These are phyloP conservation scores for Syrrhaptes paradoxus DNA, from an alignment of 2,113 vertebrate species.

Conservation along the genomic window DNA sequence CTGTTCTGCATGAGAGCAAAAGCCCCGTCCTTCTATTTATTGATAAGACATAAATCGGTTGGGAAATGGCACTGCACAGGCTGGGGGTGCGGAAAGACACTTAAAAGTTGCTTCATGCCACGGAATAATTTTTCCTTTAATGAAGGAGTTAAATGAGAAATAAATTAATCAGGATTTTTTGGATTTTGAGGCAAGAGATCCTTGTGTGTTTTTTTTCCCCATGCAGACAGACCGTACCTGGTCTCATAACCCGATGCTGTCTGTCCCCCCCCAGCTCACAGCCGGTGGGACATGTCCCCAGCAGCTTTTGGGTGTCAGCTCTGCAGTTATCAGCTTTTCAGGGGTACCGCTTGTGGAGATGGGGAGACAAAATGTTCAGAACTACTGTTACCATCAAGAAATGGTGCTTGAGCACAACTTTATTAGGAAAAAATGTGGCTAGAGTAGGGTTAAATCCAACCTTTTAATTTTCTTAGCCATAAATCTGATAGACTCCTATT, in stretches of 20 bases:
- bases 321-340: not conserved
- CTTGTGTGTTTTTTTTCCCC: not conserved
- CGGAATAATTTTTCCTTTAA: not conserved
- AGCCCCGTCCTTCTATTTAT: not conserved
- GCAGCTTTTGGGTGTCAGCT: not conserved
- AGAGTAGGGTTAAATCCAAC: not conserved
- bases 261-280: not conserved
- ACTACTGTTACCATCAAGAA: not conserved
- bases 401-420: not conserved
- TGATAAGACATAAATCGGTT: not conserved
- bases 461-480: not conserved
- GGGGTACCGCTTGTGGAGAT: not conserved
- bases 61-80: not conserved
- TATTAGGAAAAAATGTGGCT: not conserved
- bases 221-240: not conserved
- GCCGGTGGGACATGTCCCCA: accelerated
- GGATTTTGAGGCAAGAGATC: not conserved
- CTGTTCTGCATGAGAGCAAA: not conserved
- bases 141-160: not conserved
- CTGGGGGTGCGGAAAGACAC: not conserved
- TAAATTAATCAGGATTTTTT: not conserved
- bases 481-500: not conserved
- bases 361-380: not conserved
- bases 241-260: not conserved
- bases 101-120: not conserved